A percentile compares a stretch with the other conserved stretches of the same genome.
Conservation (phyloP, 35 echinoderm and acorn worm species). For the Diadema setosum region DNA sequence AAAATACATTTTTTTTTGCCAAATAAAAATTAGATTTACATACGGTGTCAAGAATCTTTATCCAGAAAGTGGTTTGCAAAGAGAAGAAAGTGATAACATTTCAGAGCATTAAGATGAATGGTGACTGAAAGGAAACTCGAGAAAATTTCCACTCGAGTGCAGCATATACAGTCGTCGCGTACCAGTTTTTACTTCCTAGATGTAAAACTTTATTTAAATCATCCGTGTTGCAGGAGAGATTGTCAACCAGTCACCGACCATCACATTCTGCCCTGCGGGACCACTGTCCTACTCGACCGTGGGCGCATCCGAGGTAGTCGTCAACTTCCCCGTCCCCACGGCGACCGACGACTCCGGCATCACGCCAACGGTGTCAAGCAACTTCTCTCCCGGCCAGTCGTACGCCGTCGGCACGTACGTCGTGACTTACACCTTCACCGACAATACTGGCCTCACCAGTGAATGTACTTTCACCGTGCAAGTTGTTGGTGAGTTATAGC, state of each 20-base stretch:
- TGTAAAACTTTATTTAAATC: too few species aligned
- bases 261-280: neutral
- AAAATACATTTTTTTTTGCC: too few species aligned
- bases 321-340: conserved; percentile 32
- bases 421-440: conserved; percentile 17
- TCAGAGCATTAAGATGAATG: too few species aligned
- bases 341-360: conserved; percentile 61
- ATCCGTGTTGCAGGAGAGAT: neutral
- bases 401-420: conserved; percentile 28
- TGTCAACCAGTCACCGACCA: neutral
- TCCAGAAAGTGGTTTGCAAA: too few species aligned
- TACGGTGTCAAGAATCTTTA: too few species aligned
- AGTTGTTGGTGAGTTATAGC: neutral
- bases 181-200: too few species aligned
- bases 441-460: neutral
- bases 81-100: too few species aligned
- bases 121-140: too few species aligned
- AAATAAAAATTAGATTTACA: too few species aligned
- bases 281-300: neutral
- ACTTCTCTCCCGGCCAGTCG: neutral
- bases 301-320: neutral
- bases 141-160: too few species aligned
- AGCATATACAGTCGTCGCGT: too few species aligned
- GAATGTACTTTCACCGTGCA: neutral
- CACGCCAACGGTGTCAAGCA: neutral